These are phyloP conservation scores for Ahaetulla prasina DNA, from an alignment of 2,113 vertebrate species.

Conservation along the genomic window DNA sequence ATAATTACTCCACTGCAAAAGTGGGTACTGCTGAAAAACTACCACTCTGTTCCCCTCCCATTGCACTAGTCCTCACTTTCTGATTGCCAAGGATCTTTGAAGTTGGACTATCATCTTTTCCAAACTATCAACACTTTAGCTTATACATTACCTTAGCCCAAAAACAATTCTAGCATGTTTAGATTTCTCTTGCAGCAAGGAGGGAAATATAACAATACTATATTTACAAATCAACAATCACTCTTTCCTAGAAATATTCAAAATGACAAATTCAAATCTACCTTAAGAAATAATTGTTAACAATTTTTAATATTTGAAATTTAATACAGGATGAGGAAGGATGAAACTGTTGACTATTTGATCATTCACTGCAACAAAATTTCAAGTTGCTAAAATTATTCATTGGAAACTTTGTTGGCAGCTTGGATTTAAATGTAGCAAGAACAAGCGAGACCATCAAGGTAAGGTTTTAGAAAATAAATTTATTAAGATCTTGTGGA, in stretches of 20 bases:
- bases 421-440: no score
- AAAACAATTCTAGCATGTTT: no score
- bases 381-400: no score
- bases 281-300: neutral
- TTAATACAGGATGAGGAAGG: neutral
- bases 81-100: neutral
- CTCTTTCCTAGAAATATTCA: conserved; percentile 9
- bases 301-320: conserved; percentile 22
- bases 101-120: neutral
- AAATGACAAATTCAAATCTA: neutral
- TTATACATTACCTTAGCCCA: no score
- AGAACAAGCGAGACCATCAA: no score
- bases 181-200: no score
- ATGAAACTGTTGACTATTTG: no score
- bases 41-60: neutral
- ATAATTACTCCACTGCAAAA: neutral
- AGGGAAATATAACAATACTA: neutral
- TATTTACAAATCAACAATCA: conserved; percentile 18
- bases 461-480: no score
- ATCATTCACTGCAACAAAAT: no score
- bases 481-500: no score
- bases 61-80: neutral
- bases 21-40: neutral
- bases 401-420: no score
- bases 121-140: neutral